A percentile compares a stretch with the other conserved stretches of the same genome.
phyloP scores from a whole-genome alignment of 2,888 invertebrate species.

The Tromatobia lineatoria region DNA sequence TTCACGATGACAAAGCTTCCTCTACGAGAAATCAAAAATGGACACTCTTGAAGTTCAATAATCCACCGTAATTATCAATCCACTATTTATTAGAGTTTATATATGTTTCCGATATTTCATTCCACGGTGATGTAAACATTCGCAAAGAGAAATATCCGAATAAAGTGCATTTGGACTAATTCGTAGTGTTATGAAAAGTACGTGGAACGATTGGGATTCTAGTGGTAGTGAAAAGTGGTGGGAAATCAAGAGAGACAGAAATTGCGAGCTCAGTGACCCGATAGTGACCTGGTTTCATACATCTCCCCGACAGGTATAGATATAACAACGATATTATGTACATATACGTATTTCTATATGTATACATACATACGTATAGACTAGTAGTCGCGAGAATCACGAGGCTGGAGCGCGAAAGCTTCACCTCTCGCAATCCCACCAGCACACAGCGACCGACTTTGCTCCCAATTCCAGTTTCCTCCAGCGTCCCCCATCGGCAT shows the following conservation, averaged over 20 bases:
- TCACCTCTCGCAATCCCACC: conserved; percentile 51
- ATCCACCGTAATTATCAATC: no score
- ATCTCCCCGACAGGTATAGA: conserved; percentile 63
- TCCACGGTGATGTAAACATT: neutral
- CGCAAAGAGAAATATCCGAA: neutral
- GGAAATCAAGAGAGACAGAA: conserved; percentile 51
- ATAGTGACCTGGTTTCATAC: conserved; percentile 79
- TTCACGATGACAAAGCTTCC: no score
- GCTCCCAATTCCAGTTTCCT: conserved; percentile 77
- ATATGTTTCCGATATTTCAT: neutral
- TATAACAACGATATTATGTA: conserved; percentile 27
- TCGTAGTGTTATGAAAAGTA: neutral
- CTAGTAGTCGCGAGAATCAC: conserved; percentile 28
- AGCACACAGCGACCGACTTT: conserved; percentile 57
- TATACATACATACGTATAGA: neutral
- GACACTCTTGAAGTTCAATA: no score
- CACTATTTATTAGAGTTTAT: no score
- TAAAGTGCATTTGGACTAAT: neutral
- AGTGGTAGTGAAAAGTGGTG: conserved; percentile 6
- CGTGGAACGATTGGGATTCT: neutral
- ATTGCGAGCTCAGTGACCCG: conserved; percentile 79
- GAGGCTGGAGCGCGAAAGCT: conserved; percentile 40
- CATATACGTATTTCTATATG: conserved; percentile 8
- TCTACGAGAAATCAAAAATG: no score
- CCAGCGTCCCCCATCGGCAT: conserved; percentile 55